Base-by-base conservation (phyloP, 2,888 invertebrate species). In the Onthophagus sagittarius region DNA sequence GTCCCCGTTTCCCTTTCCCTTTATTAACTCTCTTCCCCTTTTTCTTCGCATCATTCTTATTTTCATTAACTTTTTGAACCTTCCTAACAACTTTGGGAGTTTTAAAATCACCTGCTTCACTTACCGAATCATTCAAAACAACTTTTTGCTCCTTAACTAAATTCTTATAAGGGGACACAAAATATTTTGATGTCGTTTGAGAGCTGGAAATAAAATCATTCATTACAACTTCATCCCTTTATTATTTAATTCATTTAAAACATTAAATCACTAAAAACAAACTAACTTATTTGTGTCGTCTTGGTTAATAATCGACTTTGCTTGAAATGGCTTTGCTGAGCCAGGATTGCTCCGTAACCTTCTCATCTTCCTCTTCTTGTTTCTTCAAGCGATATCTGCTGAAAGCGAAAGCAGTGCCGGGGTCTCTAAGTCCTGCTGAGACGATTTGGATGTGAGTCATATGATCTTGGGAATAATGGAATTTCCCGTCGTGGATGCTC, bases 41-140 rank as follows among this genome's bases (percentile, higher is more conserved):
- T 79, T 72, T 77, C 76, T 23, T 74, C 70, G 71, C 75, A 67
- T 9, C 6, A 15, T 9, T 33, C 70, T 77, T 80, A 64, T 74
- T 77, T 11, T 74, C 75, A 69, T 76, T 64, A 5, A 75, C 75
- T 76, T 79, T 79, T 15, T 74, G 62, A 53, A 73, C 11, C 73
- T 78, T 81, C 63, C 75, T 78, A 11, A 79, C 71, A 14, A 75
- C 76, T 73, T 77, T 77, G 5, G 81, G 80, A n/a, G 81, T 80
- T 78, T 77, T 79, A 76, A 84, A 85, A 77, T 82, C 83, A 72
- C 78, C 78, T 31, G 80, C 79, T 75, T 81, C 82, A 72, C 79
- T 78, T 6, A 74, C 31, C 23, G 77, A 75, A 73, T 76, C 76
- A 32, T 79, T 75, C 32, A 72, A 15, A 53, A 62, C 39, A 72